These are phyloP conservation scores for Orestias chungarensis DNA, from an alignment of 2,797 vertebrate genomes.

Conservation along the genomic window DNA sequence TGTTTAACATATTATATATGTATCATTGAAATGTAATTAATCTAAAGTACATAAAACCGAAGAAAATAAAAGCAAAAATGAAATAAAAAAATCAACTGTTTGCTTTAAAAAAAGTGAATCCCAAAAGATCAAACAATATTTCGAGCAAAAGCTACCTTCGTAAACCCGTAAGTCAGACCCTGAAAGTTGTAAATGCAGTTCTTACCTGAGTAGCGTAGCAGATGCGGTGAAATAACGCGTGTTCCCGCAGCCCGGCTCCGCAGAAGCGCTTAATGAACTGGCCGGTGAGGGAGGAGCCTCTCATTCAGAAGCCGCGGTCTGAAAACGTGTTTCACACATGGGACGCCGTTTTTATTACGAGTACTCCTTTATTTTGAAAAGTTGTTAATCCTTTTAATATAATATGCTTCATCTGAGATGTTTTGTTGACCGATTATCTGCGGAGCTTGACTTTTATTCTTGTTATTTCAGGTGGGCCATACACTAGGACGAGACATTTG, in stretches of 20 bases:
- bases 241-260: neutral
- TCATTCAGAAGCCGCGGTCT: neutral
- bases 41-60: too few species aligned
- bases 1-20: neutral
- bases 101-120: too few species aligned
- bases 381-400: neutral
- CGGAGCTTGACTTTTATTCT: too few species aligned
- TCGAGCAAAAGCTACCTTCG: too few species aligned
- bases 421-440: too few species aligned
- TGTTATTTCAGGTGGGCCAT: too few species aligned
- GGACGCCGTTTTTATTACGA: neutral
- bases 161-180: neutral
- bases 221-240: neutral
- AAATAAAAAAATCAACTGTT: too few species aligned
- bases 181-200: neutral
- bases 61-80: too few species aligned
- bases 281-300: neutral
- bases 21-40: neutral
- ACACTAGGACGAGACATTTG: too few species aligned
- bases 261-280: neutral
- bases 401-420: neutral
- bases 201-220: constrained; percentile 1
- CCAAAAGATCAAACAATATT: too few species aligned
- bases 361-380: neutral
- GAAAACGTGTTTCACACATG: neutral